A percentile compares a stretch with the other conserved stretches of the same genome.
phyloP scores from a whole-genome alignment of 2,797 vertebrate genomes.

The Enteromius paludinosus region DNA sequence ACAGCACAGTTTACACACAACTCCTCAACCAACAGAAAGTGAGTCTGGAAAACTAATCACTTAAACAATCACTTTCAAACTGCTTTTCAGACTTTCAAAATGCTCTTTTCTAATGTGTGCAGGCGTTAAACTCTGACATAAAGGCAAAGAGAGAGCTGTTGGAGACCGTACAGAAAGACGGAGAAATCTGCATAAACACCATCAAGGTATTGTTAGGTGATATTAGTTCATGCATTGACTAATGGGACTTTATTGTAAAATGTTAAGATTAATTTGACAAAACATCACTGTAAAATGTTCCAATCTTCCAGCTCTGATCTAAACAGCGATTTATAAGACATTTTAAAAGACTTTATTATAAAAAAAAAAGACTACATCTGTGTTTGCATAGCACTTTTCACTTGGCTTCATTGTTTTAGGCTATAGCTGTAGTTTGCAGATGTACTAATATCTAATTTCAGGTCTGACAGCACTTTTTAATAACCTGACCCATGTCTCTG shows the following conservation, averaged over 20 bases:
- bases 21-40: constrained; percentile 91
- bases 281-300: neutral
- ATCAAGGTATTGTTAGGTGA: constrained; percentile 84
- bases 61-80: too few species aligned
- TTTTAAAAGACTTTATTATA: neutral
- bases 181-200: constrained; percentile 82
- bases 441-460: neutral
- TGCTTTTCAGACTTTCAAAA: neutral
- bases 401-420: neutral
- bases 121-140: constrained; percentile 85
- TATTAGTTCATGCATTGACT: neutral
- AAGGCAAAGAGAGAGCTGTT: constrained; percentile 85
- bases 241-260: neutral
- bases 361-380: neutral
- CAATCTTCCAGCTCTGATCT: neutral
- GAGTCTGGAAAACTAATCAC: neutral
- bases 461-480: neutral
- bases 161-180: constrained; percentile 89
- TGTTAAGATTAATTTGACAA: neutral
- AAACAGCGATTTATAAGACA: neutral
- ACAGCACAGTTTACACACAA: constrained; percentile 77
- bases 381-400: too few species aligned
- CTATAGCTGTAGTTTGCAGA: neutral
- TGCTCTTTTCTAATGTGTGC: constrained; percentile 47
- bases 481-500: neutral